A percentile compares a stretch with the other conserved stretches of the same genome.
phyloP scores from a whole-genome alignment of 2,888 invertebrate genomes.

The Chrysodeixis includens region DNA sequence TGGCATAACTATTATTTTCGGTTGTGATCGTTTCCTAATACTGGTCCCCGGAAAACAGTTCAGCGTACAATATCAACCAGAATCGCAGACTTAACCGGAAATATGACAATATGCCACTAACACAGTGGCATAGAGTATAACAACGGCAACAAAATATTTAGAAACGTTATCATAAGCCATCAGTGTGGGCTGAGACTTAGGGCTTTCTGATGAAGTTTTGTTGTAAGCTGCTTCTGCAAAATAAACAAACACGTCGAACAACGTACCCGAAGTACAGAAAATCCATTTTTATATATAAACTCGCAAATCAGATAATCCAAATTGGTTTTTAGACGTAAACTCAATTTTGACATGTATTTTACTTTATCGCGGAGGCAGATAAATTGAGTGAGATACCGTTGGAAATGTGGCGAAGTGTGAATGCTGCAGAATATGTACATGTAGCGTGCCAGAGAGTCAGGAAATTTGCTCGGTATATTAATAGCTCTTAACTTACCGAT shows the following conservation, averaged over 20 bases:
- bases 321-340: conserved; percentile 87
- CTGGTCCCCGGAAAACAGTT: too few species aligned
- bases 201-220: conserved; percentile 7
- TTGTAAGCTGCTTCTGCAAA: conserved; percentile 45
- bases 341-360: conserved; percentile 87
- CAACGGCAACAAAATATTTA: conserved; percentile 14
- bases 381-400: conserved; percentile 83
- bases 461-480: conserved; percentile 55
- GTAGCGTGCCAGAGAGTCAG: conserved; percentile 40
- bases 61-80: too few species aligned
- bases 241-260: conserved; percentile 61
- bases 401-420: conserved; percentile 70
- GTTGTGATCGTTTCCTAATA: neutral
- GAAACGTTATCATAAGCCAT: conserved; percentile 21
- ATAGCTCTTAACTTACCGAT: conserved; percentile 40
- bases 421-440: conserved; percentile 56
- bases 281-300: conserved; percentile 79
- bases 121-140: neutral
- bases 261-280: conserved; percentile 57
- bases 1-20: neutral
- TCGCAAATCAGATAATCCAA: conserved; percentile 87
- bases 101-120: neutral
- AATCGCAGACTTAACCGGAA: too few species aligned
- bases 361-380: conserved; percentile 83
- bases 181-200: conserved; percentile 1